phyloP scores from a whole-genome alignment of 2,888 invertebrate genomes.

The Zaprionus obscuricornis region DNA sequence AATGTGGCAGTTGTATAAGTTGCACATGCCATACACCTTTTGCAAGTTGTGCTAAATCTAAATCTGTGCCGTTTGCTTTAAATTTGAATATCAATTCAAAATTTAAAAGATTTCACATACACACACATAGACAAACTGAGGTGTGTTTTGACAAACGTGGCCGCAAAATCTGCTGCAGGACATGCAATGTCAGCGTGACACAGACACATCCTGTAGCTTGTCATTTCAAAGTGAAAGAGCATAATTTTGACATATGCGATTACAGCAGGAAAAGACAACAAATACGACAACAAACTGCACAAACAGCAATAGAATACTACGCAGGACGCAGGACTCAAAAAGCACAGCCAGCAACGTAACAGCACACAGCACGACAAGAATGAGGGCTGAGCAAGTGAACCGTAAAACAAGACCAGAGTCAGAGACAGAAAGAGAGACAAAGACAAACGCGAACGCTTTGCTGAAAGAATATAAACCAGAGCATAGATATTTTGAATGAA shows the following conservation, averaged over 20 bases:
- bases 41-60: too few relatives aligned
- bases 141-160: too few relatives aligned
- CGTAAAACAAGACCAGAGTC: too few relatives aligned
- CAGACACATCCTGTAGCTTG: slow-evolving; percentile 51
- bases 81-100: slow-evolving; percentile 50
- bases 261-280: slow-evolving; percentile 39
- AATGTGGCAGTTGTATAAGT: slow-evolving; percentile 18
- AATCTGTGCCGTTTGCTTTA: slow-evolving; percentile 43
- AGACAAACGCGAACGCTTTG: too few relatives aligned
- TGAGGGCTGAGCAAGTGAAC: too few relatives aligned
- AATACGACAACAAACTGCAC: slow-evolving; percentile 23
- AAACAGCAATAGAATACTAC: slow-evolving; percentile 11
- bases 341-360: not conserved
- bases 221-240: slow-evolving; percentile 63
- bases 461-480: too few relatives aligned
- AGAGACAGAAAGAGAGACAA: too few relatives aligned
- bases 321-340: slow-evolving; percentile 31
- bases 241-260: slow-evolving; percentile 76
- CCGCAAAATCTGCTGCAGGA: slow-evolving; percentile 10
- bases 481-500: too few relatives aligned
- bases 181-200: slow-evolving; percentile 58
- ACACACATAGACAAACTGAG: not conserved
- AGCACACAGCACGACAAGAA: too few relatives aligned
- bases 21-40: slow-evolving; percentile 25
- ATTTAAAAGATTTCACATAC: slow-evolving; percentile 39